Conservation (phyloP, 2,113 vertebrate genomes). For the Vireo altiloquus region DNA sequence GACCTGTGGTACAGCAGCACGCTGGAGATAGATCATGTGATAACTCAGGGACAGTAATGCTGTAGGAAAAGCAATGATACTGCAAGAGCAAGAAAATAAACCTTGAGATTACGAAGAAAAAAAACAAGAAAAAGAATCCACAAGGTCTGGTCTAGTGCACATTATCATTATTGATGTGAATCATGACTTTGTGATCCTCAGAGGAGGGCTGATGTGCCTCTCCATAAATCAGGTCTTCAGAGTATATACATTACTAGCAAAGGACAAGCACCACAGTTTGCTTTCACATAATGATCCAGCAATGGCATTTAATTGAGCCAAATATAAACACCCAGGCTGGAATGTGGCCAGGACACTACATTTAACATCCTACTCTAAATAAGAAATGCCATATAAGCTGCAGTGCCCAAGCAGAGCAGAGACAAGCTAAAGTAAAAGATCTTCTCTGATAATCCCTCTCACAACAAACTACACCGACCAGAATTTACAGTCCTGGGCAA, state of each 20-base stretch:
- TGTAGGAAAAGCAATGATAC: background rate
- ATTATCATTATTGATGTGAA: background rate
- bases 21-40: background rate
- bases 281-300: background rate
- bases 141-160: background rate
- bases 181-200: background rate
- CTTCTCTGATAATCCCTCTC: background rate
- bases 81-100: slow-evolving; percentile 37
- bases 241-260: background rate
- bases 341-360: background rate
- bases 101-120: slow-evolving; percentile 7
- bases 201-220: background rate
- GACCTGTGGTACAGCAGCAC: background rate
- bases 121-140: background rate
- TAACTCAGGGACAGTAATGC: background rate
- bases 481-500: slow-evolving; percentile 23
- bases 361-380: slow-evolving; percentile 1
- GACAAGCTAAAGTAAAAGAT: background rate
- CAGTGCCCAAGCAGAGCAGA: background rate
- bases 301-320: background rate
- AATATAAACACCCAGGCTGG: slow-evolving; percentile 19
- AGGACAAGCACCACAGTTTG: background rate
- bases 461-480: background rate
- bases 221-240: background rate
- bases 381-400: background rate